phyloP scores from a whole-genome alignment of 2,888 invertebrate species.

The Rhabditoides inermis region DNA sequence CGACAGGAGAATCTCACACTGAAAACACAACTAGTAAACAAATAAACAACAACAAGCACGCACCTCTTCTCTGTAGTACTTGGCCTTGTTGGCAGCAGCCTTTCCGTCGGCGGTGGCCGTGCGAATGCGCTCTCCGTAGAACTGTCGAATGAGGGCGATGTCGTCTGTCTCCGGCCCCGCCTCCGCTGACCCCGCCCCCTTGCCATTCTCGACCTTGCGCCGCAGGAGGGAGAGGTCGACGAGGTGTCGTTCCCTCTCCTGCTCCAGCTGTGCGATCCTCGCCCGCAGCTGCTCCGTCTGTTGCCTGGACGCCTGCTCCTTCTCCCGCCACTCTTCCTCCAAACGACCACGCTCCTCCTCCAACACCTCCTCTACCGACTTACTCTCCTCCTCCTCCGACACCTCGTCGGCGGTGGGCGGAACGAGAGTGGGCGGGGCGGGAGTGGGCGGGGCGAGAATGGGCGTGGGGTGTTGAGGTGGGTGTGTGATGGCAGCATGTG shows the following conservation, averaged over 20 bases:
- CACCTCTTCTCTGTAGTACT: constrained; percentile 37
- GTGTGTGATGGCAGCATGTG: too few relatives aligned
- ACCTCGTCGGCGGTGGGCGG: too few relatives aligned
- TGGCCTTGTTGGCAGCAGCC: constrained; percentile 21
- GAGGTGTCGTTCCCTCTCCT: constrained; percentile 18
- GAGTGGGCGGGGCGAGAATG: too few relatives aligned
- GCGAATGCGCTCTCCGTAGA: constrained; percentile 19
- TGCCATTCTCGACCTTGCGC: constrained; percentile 5
- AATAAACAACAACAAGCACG: neutral
- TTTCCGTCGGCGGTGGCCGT: constrained; percentile 18
- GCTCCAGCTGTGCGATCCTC: constrained; percentile 11
- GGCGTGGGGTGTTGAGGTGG: too few relatives aligned
- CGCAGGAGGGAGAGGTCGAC: constrained; percentile 20
- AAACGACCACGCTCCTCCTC: constrained; percentile 3
- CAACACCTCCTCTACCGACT: neutral
- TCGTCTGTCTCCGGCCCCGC: constrained; percentile 1
- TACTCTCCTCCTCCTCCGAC: neutral
- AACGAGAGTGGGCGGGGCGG: too few relatives aligned
- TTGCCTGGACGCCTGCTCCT: neutral
- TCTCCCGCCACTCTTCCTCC: neutral
- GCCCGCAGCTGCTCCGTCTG: constrained; percentile 1
- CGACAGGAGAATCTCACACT: constrained; percentile 13
- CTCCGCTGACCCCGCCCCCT: neutral
- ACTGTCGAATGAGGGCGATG: constrained; percentile 13
- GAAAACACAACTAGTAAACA: constrained; percentile 4